Base-by-base conservation (phyloP, 2,888 invertebrate genomes). In the Pristionchus fissidentatus region DNA sequence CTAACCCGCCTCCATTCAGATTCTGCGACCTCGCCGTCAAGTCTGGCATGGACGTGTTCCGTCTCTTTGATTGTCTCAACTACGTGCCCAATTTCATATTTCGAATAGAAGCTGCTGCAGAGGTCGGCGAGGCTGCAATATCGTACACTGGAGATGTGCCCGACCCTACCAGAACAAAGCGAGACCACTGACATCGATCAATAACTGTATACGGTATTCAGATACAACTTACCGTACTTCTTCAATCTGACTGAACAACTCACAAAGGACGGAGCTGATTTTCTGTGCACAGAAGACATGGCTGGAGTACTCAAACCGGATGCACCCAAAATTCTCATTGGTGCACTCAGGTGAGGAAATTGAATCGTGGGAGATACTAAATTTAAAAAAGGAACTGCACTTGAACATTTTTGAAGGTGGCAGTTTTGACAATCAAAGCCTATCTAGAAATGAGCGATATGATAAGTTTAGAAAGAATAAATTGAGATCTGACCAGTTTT, bases 91-190 rank as follows among this genome's bases (percentile, higher is more conserved):
- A 99, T 93, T 93, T 99, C 87, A 95, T 97, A 88, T 94, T 99
- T 80, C 95, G 95, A 32, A 98, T 99, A 96, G 98, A 99, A 85
- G 99, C 99, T 3, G 98, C 96, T 0, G 98, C 97, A 13, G 97
- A 97, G 66, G 88, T 89, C 26, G 85, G 70, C 19, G 83, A 83
- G 29, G 77, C 83, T 0, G 97, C 98, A 26, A 98, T 99, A 88
- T 97, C 97, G 0, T 99, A 99, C 93, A 97, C 98, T 0, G 99
- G 99, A 0, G 99, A 99, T 93, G 97, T 99, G 0, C 96, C 96
- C 41, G 96, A 99, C 93, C 96, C 97, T 0, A 95, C 92, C 29
- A 95, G 95, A 91, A 96, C 94, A 80, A 98, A 99, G 94, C 57
- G 57, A 38, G 57, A n/a, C n/a, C n/a, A n/a, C n/a, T n/a, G n/a